Conservation (phyloP, 2,797 vertebrate species). For the Argya squamiceps region DNA sequence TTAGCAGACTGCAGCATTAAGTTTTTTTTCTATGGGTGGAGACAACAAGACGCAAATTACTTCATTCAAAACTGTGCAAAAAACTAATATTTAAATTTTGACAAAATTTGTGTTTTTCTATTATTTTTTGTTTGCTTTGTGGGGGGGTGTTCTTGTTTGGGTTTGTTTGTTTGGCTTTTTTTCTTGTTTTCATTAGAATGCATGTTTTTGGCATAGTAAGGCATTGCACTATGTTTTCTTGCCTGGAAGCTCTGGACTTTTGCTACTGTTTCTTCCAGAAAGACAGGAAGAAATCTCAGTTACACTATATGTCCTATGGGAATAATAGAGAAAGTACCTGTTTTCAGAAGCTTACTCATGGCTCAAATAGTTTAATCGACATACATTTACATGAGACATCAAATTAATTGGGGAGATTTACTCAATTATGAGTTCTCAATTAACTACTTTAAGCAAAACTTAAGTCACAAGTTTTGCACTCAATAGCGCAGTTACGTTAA, state of each 20-base stretch:
- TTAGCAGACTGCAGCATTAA: not conserved
- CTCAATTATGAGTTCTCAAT: not conserved
- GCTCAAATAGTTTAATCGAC: not conserved
- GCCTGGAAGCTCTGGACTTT: not conserved
- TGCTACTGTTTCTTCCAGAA: not conserved
- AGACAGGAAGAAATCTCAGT: not conserved
- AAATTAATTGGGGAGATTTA: not conserved
- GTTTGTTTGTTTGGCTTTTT: fast-evolving
- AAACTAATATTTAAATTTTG: not conserved
- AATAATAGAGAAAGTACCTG: not conserved
- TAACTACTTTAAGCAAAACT: not conserved
- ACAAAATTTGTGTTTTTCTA: fast-evolving
- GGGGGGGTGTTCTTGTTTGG: fast-evolving
- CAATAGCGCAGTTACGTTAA: not conserved
- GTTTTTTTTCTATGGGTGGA: not conserved
- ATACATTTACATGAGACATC: not conserved
- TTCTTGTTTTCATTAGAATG: not conserved
- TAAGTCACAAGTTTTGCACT: not conserved
- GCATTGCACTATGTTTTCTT: not conserved
- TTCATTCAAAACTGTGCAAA: not conserved
- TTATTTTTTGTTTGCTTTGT: fast-evolving
- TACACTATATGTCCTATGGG: fast-evolving
- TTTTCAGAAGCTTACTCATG: not conserved
- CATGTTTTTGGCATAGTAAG: fast-evolving
- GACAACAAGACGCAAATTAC: not conserved